Percentiles rank a stretch among this genome's conserved stretches.
These are phyloP conservation scores for Ornithoptera alexandrae DNA, from an alignment of 2,888 invertebrate species.

Conservation along the genomic window DNA sequence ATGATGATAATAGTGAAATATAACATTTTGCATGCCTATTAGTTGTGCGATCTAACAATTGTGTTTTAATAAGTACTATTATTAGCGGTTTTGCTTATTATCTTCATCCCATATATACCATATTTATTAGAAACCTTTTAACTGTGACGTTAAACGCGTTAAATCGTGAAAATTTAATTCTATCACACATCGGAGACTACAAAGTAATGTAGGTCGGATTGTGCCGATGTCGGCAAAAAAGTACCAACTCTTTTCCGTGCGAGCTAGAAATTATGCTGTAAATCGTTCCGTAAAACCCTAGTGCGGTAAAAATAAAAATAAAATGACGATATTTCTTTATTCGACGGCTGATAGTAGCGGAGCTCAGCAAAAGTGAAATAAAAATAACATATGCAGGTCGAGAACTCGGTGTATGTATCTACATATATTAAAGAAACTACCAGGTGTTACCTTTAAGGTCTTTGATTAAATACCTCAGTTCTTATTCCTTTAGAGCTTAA, in stretches of 20 bases:
- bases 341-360: constrained; percentile 1
- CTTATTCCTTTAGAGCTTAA: no score
- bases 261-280: constrained; percentile 12
- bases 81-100: no score
- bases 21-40: no score
- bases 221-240: constrained; percentile 5
- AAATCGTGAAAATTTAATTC: constrained; percentile 4
- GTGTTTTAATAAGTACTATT: no score
- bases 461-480: background rate
- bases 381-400: background rate
- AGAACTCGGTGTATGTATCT: constrained; percentile 4
- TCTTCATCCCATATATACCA: no score
- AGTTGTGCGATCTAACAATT: no score
- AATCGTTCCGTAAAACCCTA: constrained; percentile 17
- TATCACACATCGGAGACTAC: background rate
- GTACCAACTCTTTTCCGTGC: constrained; percentile 7
- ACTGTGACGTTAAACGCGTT: background rate
- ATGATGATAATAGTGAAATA: no score
- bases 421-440: background rate
- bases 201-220: constrained; percentile 2
- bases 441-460: background rate
- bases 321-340: constrained; percentile 17
- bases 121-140: background rate
- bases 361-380: constrained; percentile 2
- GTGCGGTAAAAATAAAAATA: constrained; percentile 9